Conservation (phyloP, 1,140 invertebrate species). For the Drosophila navojoa region DNA sequence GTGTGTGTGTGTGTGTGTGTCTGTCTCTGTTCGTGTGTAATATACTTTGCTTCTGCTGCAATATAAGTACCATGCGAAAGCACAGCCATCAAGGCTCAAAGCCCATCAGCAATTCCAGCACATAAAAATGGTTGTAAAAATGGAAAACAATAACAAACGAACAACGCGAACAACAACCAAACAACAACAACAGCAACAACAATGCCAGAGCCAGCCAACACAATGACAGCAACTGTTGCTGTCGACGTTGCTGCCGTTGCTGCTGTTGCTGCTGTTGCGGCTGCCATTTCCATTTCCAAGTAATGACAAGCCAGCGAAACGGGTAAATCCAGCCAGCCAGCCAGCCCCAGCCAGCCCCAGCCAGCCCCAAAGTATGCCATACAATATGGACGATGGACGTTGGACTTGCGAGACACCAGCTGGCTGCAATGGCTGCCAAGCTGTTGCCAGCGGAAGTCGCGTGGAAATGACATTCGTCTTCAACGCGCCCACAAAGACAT, state of each 20-base stretch:
- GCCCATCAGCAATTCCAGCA: slow-evolving; percentile 68
- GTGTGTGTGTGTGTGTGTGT: background rate
- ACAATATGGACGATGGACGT: slow-evolving; percentile 8
- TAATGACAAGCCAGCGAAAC: slow-evolving; percentile 55
- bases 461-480: slow-evolving; percentile 78
- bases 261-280: slow-evolving; percentile 6
- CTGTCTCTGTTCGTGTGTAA: background rate
- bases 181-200: slow-evolving; percentile 15
- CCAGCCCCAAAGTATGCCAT: slow-evolving; percentile 56
- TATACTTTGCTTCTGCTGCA: background rate
- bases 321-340: slow-evolving; percentile 12
- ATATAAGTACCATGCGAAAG: slow-evolving; percentile 19
- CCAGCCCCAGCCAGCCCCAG: background rate
- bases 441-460: slow-evolving; percentile 52
- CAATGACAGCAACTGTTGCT: slow-evolving; percentile 72
- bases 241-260: background rate
- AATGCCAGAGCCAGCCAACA: slow-evolving; percentile 32
- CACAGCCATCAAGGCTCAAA: slow-evolving; percentile 39
- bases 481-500: slow-evolving; percentile 40
- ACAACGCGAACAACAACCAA: slow-evolving; percentile 31
- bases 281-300: slow-evolving; percentile 30
- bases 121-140: slow-evolving; percentile 72
- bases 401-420: slow-evolving; percentile 9
- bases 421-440: slow-evolving; percentile 17
- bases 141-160: slow-evolving; percentile 68